Evolutionary conservation across 37 sponge, comb jelly and placozoan genomes (phyloP).

Genomic region (Spongilla lacustris): DNA sequence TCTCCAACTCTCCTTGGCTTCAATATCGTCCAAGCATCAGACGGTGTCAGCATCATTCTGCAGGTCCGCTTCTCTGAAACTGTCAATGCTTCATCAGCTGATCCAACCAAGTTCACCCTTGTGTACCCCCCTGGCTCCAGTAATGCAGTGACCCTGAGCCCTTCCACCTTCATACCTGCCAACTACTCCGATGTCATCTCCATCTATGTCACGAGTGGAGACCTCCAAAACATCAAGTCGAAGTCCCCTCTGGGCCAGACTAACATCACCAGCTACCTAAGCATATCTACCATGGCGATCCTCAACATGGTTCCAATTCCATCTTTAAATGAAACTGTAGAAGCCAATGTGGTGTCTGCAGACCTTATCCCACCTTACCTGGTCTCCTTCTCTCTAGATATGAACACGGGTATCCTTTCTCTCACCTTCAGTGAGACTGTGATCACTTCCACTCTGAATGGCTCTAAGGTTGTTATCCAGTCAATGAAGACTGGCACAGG

Average conservation of each 20-base stretch:
- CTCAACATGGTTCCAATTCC: constrained; percentile 67
- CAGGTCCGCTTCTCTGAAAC: constrained; percentile 70
- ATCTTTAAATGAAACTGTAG: constrained; percentile 28
- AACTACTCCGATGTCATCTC: constrained; percentile 57
- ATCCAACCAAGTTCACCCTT: constrained; percentile 48
- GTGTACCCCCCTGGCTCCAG: constrained; percentile 26
- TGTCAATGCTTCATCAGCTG: constrained; percentile 66
- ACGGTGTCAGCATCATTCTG: constrained; percentile 53
- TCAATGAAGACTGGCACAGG: not conserved
- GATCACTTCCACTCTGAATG: constrained; percentile 52
- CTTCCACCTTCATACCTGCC: constrained; percentile 35
- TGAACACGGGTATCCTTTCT: constrained; percentile 67
- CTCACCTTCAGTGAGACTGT: constrained; percentile 80
- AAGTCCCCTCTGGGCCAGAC: constrained; percentile 53
- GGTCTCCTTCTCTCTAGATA: constrained; percentile 72
- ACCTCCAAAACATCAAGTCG: constrained; percentile 51
- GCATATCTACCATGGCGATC: constrained; percentile 40
- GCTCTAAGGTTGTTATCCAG: constrained; percentile 55
- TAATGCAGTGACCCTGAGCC: constrained; percentile 17
- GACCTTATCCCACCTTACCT: constrained; percentile 79
- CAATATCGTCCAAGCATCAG: constrained; percentile 60
- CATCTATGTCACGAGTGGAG: constrained; percentile 27
- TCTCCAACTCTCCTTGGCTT: constrained; percentile 64
- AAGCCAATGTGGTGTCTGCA: constrained; percentile 55
- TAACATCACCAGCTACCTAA: constrained; percentile 41